A percentile compares a stretch with the other conserved stretches of the same genome.
These are phyloP conservation scores for Mirounga angustirostris DNA, from an alignment of 2,113 vertebrate species.

Conservation along the genomic window DNA sequence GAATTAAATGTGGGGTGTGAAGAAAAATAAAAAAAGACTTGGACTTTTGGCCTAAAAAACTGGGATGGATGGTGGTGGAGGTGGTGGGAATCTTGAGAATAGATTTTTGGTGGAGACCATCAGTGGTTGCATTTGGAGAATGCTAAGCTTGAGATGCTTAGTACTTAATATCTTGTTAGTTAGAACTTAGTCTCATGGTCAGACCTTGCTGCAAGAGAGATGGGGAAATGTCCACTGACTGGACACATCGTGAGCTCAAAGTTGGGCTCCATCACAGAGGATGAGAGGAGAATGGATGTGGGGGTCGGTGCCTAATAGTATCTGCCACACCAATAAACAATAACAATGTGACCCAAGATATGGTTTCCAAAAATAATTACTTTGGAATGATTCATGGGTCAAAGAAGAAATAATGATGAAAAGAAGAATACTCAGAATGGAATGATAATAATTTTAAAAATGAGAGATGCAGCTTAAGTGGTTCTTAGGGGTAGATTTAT, in stretches of 20 bases:
- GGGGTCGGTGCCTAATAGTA: background rate
- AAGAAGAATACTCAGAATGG: background rate
- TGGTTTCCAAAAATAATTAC: background rate
- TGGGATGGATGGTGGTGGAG: background rate
- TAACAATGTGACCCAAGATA: background rate
- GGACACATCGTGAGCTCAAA: background rate
- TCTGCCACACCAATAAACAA: background rate
- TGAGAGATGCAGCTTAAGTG: background rate
- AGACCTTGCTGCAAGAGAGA: background rate
- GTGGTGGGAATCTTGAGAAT: background rate
- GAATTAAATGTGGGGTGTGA: background rate
- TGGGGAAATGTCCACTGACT: background rate
- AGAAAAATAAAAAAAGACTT: background rate
- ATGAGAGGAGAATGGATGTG: background rate
- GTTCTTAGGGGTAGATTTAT: background rate
- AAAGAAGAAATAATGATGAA: background rate
- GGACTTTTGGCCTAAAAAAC: background rate
- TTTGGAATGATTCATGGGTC: background rate
- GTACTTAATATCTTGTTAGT: background rate
- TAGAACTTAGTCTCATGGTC: background rate
- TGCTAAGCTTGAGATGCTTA: background rate
- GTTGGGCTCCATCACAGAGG: background rate
- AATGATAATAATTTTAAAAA: background rate
- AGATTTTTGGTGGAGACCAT: background rate
- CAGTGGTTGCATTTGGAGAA: background rate